Evolutionary conservation across 2,797 vertebrate genomes (phyloP).

Genomic region (Myripristis jacobus): DNA sequence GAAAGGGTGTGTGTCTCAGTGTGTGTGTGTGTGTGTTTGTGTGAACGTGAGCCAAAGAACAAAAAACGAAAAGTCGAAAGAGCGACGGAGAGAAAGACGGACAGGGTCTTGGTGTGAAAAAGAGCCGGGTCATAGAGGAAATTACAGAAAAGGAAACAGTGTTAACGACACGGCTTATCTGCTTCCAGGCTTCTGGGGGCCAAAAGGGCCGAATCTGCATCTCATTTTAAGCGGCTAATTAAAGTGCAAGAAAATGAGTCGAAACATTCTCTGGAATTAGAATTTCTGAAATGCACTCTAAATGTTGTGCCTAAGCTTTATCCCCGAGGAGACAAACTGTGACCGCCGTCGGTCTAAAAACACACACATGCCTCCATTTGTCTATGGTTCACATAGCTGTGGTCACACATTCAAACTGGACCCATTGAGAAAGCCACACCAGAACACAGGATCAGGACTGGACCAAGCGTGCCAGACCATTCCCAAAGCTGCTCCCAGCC

Average conservation of each 20-base stretch:
- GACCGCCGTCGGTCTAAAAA: slow-evolving; percentile 67
- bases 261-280: slow-evolving; percentile 38
- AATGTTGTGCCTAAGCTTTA: slow-evolving; percentile 63
- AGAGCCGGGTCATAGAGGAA: slow-evolving; percentile 23
- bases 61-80: slow-evolving; percentile 30
- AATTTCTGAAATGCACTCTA: slow-evolving; percentile 41
- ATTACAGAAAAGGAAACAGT: slow-evolving; percentile 31
- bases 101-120: slow-evolving; percentile 34
- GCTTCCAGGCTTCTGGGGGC: slow-evolving; percentile 14
- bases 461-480: slow-evolving; percentile 22
- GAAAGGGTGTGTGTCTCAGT: slow-evolving; percentile 46
- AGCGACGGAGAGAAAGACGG: slow-evolving; percentile 21
- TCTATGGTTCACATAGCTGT: slow-evolving; percentile 72
- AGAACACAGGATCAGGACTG: slow-evolving; percentile 48
- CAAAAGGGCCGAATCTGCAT: slow-evolving; percentile 32
- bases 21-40: slow-evolving; percentile 2
- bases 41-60: slow-evolving; percentile 27
- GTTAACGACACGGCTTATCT: slow-evolving; percentile 23
- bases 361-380: slow-evolving; percentile 63
- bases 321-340: slow-evolving; percentile 51
- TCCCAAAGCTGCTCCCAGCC: slow-evolving; percentile 21
- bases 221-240: slow-evolving; percentile 39
- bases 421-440: slow-evolving; percentile 68
- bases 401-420: slow-evolving; percentile 71
- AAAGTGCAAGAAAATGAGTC: slow-evolving; percentile 25